A percentile compares a stretch with the other conserved stretches of the same genome.
Conservation (phyloP, 2,113 vertebrate genomes). For the Centropus unirufus region DNA sequence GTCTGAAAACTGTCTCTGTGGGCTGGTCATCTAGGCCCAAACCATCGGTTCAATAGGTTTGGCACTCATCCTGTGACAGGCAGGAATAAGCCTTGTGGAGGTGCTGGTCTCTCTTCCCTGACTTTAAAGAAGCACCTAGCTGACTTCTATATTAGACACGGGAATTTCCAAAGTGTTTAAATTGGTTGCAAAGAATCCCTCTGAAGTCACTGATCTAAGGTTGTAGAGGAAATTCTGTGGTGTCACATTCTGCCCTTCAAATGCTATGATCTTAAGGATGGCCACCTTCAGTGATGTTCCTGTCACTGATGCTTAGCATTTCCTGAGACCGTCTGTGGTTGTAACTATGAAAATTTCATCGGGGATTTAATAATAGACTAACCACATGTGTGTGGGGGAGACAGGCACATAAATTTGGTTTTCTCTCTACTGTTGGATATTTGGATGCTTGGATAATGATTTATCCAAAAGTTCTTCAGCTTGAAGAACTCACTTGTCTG, state of each 20-base stretch:
- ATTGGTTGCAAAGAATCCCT: not conserved
- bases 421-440: not conserved
- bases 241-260: not conserved
- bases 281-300: not conserved
- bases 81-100: not conserved
- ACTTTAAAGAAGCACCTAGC: not conserved
- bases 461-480: not conserved
- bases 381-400: not conserved
- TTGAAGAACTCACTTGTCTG: not conserved
- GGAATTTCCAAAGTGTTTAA: not conserved
- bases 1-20: not conserved
- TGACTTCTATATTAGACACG: not conserved
- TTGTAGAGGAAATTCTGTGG: not conserved
- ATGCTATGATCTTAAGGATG: not conserved
- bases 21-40: not conserved
- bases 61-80: not conserved
- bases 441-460: not conserved
- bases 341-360: constrained; percentile 36
- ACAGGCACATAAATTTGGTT: not conserved
- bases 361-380: constrained; percentile 38
- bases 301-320: not conserved
- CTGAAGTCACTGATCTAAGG: not conserved
- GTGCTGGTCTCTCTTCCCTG: not conserved
- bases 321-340: constrained; percentile 21
- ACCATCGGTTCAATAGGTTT: not conserved